Conservation (phyloP, 2,888 invertebrate species). For the Napeogenes inachia region DNA sequence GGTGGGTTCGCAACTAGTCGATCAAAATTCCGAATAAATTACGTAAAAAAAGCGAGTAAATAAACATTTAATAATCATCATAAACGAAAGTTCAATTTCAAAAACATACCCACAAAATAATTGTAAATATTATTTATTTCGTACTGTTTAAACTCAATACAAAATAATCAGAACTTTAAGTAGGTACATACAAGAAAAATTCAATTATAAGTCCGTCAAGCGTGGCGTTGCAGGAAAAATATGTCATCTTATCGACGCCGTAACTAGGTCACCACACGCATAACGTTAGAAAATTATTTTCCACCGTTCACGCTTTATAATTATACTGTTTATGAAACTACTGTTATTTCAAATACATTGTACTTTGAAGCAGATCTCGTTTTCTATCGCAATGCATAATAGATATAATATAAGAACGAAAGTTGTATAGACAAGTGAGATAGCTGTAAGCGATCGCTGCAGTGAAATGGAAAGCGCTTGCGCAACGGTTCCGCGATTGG, state of each 20-base stretch:
- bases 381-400: constrained; percentile 11
- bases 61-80: too few relatives aligned
- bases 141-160: background rate
- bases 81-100: too few relatives aligned
- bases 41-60: too few relatives aligned
- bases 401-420: constrained; percentile 30
- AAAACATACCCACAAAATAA: too few relatives aligned
- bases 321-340: constrained; percentile 48
- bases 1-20: too few relatives aligned
- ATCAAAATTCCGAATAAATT: too few relatives aligned
- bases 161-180: background rate
- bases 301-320: constrained; percentile 49
- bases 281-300: constrained; percentile 66
- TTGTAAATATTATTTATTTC: too few relatives aligned
- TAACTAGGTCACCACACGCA: constrained; percentile 63
- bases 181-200: background rate
- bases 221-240: constrained; percentile 23
- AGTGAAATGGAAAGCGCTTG: constrained; percentile 75
- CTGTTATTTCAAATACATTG: background rate
- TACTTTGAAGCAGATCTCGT: background rate
- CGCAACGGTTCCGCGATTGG: constrained; percentile 52
- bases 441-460: constrained; percentile 30
- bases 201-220: background rate
- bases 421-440: constrained; percentile 27
- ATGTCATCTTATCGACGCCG: constrained; percentile 62